Base-by-base conservation (phyloP, 1,140 invertebrate genomes). In the Trichomalopsis sarcophagae region DNA sequence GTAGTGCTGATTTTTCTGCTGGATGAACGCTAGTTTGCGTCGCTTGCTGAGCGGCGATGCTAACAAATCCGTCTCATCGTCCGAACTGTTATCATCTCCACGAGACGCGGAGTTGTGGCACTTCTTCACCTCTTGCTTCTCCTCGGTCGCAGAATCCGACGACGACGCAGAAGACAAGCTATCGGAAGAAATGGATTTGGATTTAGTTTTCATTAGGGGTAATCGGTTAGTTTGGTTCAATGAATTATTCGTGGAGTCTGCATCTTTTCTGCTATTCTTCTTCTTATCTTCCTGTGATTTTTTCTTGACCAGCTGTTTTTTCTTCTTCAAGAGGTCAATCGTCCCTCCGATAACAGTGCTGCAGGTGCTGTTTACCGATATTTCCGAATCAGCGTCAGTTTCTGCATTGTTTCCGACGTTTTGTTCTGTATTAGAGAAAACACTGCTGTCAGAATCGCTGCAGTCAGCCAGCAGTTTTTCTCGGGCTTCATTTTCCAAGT, bases 1-100 rank as follows among this genome's bases (percentile, higher is more conserved):
- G 73, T 84, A 87, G 76, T 88, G 74, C n/a, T n/a, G 10, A 85
- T 86, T 88, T 71, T 87, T 87, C 9, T 62, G 23, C 9, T 88
- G 47, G 13, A 84, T 55, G 14, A 86, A 77, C 86, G 30, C 85
- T 69, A 44, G 74, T 40, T 47, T 79, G 21, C 80, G 86, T 10
- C 75, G 81, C 55, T 84, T 81, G 81, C 81, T 82, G 23, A n/a
- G 36, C 40, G 69, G 69, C 11, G 23, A 55, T 23, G 50, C 82
- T 77, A 27, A 84, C 68, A 62, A 2, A 62, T 62, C 21, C 55
- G 55, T 62, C 75, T 85, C 23, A 40, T 77, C 50, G 0, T 84
- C 36, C 55, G 55, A 62, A 68, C 33, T 75, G 68, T 50, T 44
- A 23, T 27, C 40, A 23, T 74, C 21, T 40, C 76, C 47, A 33